Evolutionary conservation across 2,113 vertebrate species (phyloP), one percentile per base, ranked within the genome.

Genomic region (Vireo altiloquus): DNA sequence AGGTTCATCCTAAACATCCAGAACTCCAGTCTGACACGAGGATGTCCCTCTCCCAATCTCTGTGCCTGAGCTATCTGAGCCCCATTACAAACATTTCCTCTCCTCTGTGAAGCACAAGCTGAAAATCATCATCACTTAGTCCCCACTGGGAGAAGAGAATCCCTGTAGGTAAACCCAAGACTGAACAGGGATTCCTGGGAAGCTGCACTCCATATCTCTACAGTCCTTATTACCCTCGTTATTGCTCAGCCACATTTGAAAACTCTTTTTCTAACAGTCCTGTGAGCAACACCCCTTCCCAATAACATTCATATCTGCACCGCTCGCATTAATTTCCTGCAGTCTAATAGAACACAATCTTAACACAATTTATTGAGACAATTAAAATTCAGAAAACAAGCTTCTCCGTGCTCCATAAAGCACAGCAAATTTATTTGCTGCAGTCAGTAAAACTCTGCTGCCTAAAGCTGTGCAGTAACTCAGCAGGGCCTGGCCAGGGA

Each of bases 321-420:
- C 6, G 2, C 91, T 75, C 69, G 30, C 92, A 49, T 96, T 97
- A 95, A 96, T 97, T 97, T 97, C 97, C 56, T 12, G 65, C 74
- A 87, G 80, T 79, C 96, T 96, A 97, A 97, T 12, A 64, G 86
- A 90, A 82, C 65, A 81, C 95, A 94, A 91, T 91, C 94, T 94
- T 96, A 97, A 91, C 85, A 84, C 60, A 23, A 97, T 98, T 98
- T 98, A 97, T 97, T 92, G 97, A 95, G 94, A 94, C 69, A 75
- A 98, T 97, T 97, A 97, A 96, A 93, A 89, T 93, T 69, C 88
- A 81, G 75, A 83, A 95, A 98, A 98, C 94, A 97, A 82, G 96
- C 94, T 97, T 94, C 96, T 91, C 63, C 16, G 9, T 86, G 97
- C 97, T 97, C 91, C 90, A 95, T 89, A 92, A 97, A 97, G 92